A percentile compares a stretch with the other conserved stretches of the same genome.
These are phyloP conservation scores for Choristoneura rosaceana DNA, from an alignment of 2,888 invertebrate species.

Conservation along the genomic window DNA sequence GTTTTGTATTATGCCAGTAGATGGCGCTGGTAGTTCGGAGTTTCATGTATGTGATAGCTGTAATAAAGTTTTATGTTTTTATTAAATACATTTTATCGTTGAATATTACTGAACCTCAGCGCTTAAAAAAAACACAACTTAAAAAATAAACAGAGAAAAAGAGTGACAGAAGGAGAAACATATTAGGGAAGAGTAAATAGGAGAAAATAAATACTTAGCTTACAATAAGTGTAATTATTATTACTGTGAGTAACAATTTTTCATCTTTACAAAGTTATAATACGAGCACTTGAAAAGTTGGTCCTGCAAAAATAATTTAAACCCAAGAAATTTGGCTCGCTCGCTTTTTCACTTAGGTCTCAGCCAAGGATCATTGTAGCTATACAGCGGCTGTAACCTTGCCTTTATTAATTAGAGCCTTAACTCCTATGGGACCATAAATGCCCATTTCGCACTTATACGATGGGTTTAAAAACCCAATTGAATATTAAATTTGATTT, in stretches of 20 bases:
- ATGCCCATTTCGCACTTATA: constrained; percentile 34
- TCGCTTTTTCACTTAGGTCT: constrained; percentile 6
- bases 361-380: background rate
- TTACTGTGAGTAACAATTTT: too few relatives aligned
- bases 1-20: background rate
- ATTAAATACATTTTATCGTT: too few relatives aligned
- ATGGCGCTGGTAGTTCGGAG: background rate
- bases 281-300: background rate
- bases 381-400: background rate
- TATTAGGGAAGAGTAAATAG: too few relatives aligned
- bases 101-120: too few relatives aligned
- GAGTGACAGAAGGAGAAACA: too few relatives aligned
- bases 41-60: too few relatives aligned
- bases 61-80: too few relatives aligned
- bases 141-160: too few relatives aligned
- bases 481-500: constrained; percentile 34
- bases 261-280: too few relatives aligned
- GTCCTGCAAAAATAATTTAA: background rate
- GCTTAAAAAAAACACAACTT: too few relatives aligned
- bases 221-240: too few relatives aligned
- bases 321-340: constrained; percentile 5
- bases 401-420: constrained; percentile 25
- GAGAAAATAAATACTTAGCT: too few relatives aligned
- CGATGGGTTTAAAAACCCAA: constrained; percentile 26
- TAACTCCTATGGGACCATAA: constrained; percentile 31